A percentile compares a stretch with the other conserved stretches of the same genome.
Conservation (phyloP, 2,797 vertebrate genomes). For the Halcyon leucocephala region DNA sequence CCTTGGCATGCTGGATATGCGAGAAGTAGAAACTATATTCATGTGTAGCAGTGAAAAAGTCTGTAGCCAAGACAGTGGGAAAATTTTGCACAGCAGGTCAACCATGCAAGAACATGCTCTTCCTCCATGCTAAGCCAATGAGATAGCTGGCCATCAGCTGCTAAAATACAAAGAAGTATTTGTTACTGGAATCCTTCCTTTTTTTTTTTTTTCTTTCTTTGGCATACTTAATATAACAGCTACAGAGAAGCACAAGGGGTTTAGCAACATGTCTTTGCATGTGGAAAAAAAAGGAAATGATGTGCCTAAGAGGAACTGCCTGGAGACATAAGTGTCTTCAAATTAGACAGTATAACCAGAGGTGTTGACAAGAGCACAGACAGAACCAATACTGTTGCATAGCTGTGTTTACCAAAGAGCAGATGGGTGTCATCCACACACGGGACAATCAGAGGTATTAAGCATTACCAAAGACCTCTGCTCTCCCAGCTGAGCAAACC, state of each 20-base stretch:
- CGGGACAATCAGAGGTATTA: neutral
- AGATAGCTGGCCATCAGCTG: neutral
- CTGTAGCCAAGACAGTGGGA: neutral
- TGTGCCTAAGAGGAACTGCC: slow-evolving; percentile 38
- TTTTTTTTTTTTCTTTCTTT: neutral
- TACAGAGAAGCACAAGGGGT: neutral
- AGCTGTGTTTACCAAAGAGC: slow-evolving; percentile 20
- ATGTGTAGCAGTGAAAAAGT: neutral
- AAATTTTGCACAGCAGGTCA: neutral
- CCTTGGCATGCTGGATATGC: neutral
- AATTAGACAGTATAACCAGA: slow-evolving; percentile 5
- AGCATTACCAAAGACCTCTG: neutral
- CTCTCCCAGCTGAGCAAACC: slow-evolving; percentile 36
- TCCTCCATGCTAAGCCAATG: neutral
- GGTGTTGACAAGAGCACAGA: slow-evolving; percentile 30
- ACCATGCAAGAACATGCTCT: neutral
- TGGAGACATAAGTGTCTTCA: slow-evolving; percentile 19
- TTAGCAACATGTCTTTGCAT: slow-evolving; percentile 5
- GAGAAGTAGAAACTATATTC: neutral
- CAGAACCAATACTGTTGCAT: neutral
- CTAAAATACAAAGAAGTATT: slow-evolving; percentile 19
- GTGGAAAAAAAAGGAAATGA: neutral
- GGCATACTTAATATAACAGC: neutral
- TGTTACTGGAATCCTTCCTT: neutral
- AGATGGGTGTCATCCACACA: neutral